Evolutionary conservation across 2,888 invertebrate genomes (phyloP), one percentile per base, ranked within the genome.

Genomic region (Lordiphosa andalusiaca): DNA sequence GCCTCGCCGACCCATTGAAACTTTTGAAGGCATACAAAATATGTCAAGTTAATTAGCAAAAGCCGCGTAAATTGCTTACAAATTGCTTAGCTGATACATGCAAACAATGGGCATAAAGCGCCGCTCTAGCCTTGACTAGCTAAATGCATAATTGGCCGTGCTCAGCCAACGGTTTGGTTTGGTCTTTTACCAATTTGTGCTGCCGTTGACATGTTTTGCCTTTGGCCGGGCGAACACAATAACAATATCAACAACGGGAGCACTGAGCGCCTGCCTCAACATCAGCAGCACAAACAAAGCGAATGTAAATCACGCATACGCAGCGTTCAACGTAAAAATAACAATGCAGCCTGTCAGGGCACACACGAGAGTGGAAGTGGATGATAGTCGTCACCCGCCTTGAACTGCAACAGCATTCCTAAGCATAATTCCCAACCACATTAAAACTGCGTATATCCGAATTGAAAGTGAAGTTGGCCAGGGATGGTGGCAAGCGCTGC

Each of bases 261-360:
- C 19, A 39, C 38, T 53, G 60, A 47, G 9, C 50, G 1, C 19
- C 37, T 40, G 33, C 37, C 13, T 38, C 33, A 54, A 42, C 40
- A 62, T 44, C 55, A 44, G 36, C 21, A 58, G 53, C 33, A 58
- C 63, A 82, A 84, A 74, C 83, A 82, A 72, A 66, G 69, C 63
- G 59, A 71, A 84, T 84, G 84, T 59, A 84, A 80, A 78, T 82
- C 78, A 84, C 71, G 77, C 71, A 77, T 81, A 71, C 82, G 77
- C 77, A 76, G 69, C 84, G 73, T 69, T 73, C 71, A 71, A 76
- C 73, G 71, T 67, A 64, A 77, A 84, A 76, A 76, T 55, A 76
- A 81, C 84, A 76, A 53, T 57, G 61, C 23, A 37, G 19, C 21
- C 41, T 6, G 5, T 23, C 19, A 19, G 2, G 19, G 2, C 9